phyloP scores from a whole-genome alignment of 2,113 vertebrate genomes.

The Leptodactylus fuscus region DNA sequence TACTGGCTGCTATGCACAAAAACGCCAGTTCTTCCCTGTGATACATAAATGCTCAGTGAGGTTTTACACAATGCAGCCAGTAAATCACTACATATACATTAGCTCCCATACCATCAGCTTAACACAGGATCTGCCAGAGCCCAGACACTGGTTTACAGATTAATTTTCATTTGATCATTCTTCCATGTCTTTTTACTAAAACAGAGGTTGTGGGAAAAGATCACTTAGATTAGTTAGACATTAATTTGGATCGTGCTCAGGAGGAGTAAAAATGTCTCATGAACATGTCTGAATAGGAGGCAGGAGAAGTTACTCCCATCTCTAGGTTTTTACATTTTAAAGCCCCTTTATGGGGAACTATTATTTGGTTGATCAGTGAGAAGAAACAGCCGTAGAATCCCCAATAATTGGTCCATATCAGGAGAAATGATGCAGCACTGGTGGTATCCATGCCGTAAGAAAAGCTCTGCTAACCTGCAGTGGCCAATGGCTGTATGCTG shows the following conservation, averaged over 20 bases:
- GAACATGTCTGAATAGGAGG: background rate
- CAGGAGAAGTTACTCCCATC: background rate
- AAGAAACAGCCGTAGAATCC: no score
- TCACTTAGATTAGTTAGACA: background rate
- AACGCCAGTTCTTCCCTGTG: no score
- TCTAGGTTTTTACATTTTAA: background rate
- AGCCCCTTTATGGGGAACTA: no score
- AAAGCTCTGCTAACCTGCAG: no score
- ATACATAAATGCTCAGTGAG: no score
- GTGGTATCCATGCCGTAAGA: no score
- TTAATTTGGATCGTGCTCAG: background rate
- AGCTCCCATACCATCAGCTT: background rate
- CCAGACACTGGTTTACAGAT: background rate
- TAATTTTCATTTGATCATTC: conserved; percentile 10
- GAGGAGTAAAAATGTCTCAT: background rate
- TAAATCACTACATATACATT: background rate
- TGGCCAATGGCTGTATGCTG: no score
- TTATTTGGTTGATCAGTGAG: no score
- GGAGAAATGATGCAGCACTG: no score
- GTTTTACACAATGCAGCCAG: background rate
- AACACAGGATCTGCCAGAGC: background rate
- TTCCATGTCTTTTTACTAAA: background rate
- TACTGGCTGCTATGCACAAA: no score
- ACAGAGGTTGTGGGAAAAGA: conserved; percentile 10
- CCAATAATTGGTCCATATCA: no score